These are phyloP conservation scores for Plestiodon gilberti DNA, from an alignment of 2,113 vertebrate species.

Conservation along the genomic window DNA sequence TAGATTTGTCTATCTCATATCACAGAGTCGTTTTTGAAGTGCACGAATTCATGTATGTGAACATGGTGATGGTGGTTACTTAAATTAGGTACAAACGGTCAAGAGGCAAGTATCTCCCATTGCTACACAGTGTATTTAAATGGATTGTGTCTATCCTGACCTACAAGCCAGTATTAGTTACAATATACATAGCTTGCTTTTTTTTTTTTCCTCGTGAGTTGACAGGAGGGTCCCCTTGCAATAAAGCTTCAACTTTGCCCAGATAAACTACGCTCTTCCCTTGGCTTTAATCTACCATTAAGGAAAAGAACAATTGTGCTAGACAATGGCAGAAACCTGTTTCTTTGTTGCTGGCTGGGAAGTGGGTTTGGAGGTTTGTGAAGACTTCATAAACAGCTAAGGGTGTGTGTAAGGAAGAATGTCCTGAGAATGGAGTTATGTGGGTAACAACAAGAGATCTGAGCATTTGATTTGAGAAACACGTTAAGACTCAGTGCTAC, in stretches of 20 bases:
- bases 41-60: too few species aligned
- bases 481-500: constrained; percentile 8
- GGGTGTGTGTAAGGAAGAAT: constrained; percentile 27
- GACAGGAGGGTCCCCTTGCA: constrained; percentile 17
- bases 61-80: too few species aligned
- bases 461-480: constrained; percentile 57
- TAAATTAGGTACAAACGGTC: too few species aligned
- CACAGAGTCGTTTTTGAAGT: too few species aligned
- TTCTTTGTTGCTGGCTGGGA: constrained; percentile 52
- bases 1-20: too few species aligned
- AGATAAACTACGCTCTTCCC: constrained; percentile 35
- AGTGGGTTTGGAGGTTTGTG: constrained; percentile 37
- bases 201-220: constrained; percentile 40
- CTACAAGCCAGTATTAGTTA: too few species aligned
- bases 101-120: too few species aligned
- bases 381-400: constrained; percentile 58
- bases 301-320: constrained; percentile 32
- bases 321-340: constrained; percentile 44
- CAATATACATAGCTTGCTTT: too few species aligned
- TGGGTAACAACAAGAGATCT: constrained; percentile 57
- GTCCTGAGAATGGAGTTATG: constrained; percentile 42
- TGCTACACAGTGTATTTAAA: too few species aligned
- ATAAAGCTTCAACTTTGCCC: not conserved
- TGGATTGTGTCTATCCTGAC: too few species aligned
- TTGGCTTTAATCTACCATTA: not conserved